Percentiles rank a stretch among this genome's conserved stretches.
Evolutionary conservation across 2,113 vertebrate genomes (phyloP).

Genomic region (Strix aluco): DNA sequence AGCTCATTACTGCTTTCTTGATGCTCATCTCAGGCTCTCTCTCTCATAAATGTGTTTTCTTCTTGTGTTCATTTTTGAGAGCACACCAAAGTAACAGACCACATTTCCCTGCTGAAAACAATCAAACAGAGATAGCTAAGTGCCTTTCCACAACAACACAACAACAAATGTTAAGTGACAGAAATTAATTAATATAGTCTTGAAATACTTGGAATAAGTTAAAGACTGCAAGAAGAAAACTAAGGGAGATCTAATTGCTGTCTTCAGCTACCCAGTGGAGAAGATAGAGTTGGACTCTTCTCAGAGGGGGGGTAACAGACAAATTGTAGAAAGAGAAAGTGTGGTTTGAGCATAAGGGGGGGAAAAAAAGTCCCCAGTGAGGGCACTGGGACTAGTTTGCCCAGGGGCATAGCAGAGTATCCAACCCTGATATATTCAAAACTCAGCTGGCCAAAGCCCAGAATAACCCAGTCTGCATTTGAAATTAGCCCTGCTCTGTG

Average conservation of each 20-base stretch:
- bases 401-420: neutral
- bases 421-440: neutral
- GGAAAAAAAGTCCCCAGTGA: neutral
- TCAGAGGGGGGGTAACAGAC: neutral
- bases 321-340: neutral
- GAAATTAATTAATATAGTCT: neutral
- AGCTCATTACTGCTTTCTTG: neutral
- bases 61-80: neutral
- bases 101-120: neutral
- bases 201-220: neutral
- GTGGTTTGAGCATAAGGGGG: neutral
- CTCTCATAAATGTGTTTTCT: neutral
- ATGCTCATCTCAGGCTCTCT: neutral
- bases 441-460: neutral
- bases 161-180: neutral
- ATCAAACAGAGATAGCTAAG: neutral
- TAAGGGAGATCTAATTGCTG: neutral
- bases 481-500: neutral
- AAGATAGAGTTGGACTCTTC: neutral
- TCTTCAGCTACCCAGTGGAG: neutral
- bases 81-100: neutral
- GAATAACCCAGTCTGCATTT: neutral
- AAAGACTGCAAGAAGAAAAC: neutral
- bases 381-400: neutral
- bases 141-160: neutral